Evolutionary conservation across 2,113 vertebrate species (phyloP).

Genomic region (Cariama cristata): DNA sequence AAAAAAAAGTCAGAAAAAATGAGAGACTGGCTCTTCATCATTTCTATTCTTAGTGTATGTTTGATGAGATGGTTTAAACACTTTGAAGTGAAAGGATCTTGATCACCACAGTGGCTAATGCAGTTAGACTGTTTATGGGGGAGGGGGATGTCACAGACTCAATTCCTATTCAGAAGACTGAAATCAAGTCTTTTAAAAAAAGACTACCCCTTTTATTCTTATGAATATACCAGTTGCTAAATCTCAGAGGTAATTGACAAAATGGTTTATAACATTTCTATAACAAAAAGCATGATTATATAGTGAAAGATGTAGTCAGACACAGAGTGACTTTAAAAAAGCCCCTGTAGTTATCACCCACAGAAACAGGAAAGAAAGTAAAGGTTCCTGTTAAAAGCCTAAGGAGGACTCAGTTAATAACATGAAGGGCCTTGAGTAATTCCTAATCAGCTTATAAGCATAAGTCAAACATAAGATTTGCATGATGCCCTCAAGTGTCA

Average conservation of each 20-base stretch:
- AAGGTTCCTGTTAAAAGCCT: neutral
- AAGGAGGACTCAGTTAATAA: neutral
- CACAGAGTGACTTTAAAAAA: neutral
- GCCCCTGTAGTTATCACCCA: neutral
- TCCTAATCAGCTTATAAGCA: conserved; percentile 15
- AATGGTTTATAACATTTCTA: conserved; percentile 41
- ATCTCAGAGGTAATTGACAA: conserved; percentile 49
- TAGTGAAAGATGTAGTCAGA: neutral
- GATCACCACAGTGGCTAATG: conserved; percentile 39
- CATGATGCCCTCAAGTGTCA: conserved; percentile 13
- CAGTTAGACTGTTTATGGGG: conserved; percentile 24
- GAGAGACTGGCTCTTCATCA: neutral
- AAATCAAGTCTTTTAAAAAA: conserved; percentile 38
- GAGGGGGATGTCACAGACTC: conserved; percentile 16
- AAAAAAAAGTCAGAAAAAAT: conserved; percentile 1
- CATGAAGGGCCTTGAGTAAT: neutral
- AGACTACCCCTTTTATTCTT: neutral
- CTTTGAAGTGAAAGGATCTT: conserved; percentile 63
- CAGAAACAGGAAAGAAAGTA: neutral
- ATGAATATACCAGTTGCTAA: neutral
- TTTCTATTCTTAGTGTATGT: conserved; percentile 25
- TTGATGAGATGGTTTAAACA: conserved; percentile 60
- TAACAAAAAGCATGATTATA: conserved; percentile 45
- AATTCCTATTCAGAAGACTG: conserved; percentile 20
- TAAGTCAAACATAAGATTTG: conserved; percentile 41